Evolutionary conservation across 2,113 vertebrate species (phyloP).

Genomic region (Trochalopteron elliotii): DNA sequence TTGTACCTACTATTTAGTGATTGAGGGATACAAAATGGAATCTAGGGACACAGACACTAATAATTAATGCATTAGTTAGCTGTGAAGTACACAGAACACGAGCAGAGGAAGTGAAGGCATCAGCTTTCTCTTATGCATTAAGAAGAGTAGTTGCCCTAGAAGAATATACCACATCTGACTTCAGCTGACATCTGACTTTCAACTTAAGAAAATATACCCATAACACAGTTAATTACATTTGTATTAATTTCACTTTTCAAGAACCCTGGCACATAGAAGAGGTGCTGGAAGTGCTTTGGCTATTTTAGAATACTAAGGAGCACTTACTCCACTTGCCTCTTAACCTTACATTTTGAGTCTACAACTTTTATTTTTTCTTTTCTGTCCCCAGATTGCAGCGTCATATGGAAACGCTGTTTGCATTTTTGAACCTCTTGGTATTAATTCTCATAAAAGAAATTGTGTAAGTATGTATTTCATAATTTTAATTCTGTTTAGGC

Average conservation of each 20-base stretch:
- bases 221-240: background rate
- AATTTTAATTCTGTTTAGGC: background rate
- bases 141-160: background rate
- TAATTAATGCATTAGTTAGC: slow-evolving; percentile 19
- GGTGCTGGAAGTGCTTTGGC: background rate
- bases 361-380: background rate
- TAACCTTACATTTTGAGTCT: slow-evolving; percentile 8
- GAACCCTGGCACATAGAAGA: background rate
- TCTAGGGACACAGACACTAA: background rate
- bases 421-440: slow-evolving; percentile 93
- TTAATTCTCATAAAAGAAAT: slow-evolving; percentile 95
- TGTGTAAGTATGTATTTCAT: slow-evolving; percentile 81
- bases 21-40: background rate
- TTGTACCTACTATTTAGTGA: background rate
- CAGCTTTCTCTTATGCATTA: background rate
- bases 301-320: background rate
- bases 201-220: background rate
- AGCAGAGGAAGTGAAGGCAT: background rate
- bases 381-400: slow-evolving; percentile 86
- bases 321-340: background rate
- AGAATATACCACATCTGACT: background rate
- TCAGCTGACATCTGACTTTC: no score
- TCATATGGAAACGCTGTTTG: slow-evolving; percentile 98
- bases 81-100: background rate
- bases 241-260: background rate